Evolutionary conservation across 2,888 invertebrate genomes (phyloP).

Genomic region (Sphaerophoria rueppellii): DNA sequence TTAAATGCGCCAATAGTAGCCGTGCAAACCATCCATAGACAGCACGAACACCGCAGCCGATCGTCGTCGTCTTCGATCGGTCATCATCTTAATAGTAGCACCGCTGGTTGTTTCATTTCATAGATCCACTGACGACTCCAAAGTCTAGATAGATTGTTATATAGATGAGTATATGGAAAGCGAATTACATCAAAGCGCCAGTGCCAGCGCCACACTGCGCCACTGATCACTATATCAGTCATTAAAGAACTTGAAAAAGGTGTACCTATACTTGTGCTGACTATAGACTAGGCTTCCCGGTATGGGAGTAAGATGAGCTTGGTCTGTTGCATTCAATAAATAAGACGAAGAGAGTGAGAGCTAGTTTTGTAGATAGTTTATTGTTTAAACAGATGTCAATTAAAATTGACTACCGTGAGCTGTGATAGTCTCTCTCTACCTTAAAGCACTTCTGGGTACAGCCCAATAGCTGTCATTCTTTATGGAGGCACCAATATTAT

Average conservation of each 20-base stretch:
- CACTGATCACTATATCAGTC: slow-evolving; percentile 60
- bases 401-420: slow-evolving; percentile 69
- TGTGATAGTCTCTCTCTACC: neutral
- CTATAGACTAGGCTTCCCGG: neutral
- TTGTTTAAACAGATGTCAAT: slow-evolving; percentile 73
- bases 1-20: slow-evolving; percentile 61
- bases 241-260: slow-evolving; percentile 49
- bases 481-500: neutral
- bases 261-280: slow-evolving; percentile 58
- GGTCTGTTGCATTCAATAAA: slow-evolving; percentile 1
- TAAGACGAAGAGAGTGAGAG: slow-evolving; percentile 10
- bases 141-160: neutral
- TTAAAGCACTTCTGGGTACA: slow-evolving; percentile 24
- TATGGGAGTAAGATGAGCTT: neutral
- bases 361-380: slow-evolving; percentile 55
- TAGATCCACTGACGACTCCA: neutral
- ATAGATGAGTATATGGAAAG: neutral
- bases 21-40: neutral
- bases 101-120: neutral
- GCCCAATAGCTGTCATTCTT: slow-evolving; percentile 47
- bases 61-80: slow-evolving; percentile 9
- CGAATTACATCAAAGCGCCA: slow-evolving; percentile 69
- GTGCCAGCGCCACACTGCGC: slow-evolving; percentile 62
- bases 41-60: slow-evolving; percentile 21
- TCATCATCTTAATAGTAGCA: slow-evolving; percentile 40